Base-by-base conservation (phyloP, 2,888 invertebrate species). In the Rutpela maculata region DNA sequence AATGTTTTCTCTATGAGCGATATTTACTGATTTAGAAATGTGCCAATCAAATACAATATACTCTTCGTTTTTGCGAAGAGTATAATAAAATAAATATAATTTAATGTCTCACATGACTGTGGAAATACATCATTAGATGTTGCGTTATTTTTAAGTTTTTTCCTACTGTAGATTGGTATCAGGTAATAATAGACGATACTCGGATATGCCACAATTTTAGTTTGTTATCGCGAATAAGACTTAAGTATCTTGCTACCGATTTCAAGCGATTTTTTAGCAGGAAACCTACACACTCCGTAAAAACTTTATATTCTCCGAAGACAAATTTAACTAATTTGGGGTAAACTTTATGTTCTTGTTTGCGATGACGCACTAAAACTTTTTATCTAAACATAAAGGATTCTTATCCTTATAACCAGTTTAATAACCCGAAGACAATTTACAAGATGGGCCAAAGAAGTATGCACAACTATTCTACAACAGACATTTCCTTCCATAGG, bases 341-440 rank as follows among this genome's bases (percentile, higher is more conserved):
- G 43, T 43, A 43, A 43, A 43, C 43, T 43, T 43, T 43, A 43
- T 43, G 15, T 12, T 43, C 43, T 43, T 43, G 43, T 43, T 43
- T 43, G 43, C 43, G 0, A 43, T 43, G 43, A 12, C 12, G 4
- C 7, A n/a, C 63, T 35, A 17, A 11, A 63, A 63, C 19, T 63
- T 63, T 63, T 63, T 63, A 63, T 63, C 17, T 38, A n/a, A 18
- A 35, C 63, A 63, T 63, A 63, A 63, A 63, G 35, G 63, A 35
- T 2, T 38, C 63, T 18, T 38, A 7, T 7, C 31, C 7, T 35
- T 7, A 35, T 35, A 60, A 60, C 19, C 26, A 26, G 60, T 22
- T 31, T 38, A 63, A 63, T 38, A 31, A 31, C 17, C 63, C 63
- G 38, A 63, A 63, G 63, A 63, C n/a, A 63, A 63, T 63, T n/a